These are phyloP conservation scores for Poeciliopsis paucimaculata DNA, from an alignment of 2,797 vertebrate genomes.

Conservation along the genomic window DNA sequence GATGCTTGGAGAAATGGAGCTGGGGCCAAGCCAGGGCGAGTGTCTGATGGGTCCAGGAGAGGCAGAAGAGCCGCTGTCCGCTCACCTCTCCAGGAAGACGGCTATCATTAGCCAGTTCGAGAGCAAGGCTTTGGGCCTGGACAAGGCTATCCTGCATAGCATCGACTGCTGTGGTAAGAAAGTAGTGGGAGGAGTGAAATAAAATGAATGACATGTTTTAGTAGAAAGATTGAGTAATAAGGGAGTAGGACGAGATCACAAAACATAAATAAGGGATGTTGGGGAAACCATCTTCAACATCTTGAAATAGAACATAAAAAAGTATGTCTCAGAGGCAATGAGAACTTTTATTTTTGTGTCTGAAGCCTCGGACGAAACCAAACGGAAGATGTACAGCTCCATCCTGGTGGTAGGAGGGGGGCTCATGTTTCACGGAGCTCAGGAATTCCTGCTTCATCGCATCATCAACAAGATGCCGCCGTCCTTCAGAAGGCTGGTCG, in stretches of 20 bases:
- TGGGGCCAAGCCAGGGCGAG: slow-evolving; percentile 86
- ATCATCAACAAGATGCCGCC: slow-evolving; percentile 99
- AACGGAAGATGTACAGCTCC: slow-evolving; percentile 99
- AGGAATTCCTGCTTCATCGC: slow-evolving; percentile 95
- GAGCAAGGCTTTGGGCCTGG: slow-evolving; percentile 95
- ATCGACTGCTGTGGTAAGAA: slow-evolving; percentile 98
- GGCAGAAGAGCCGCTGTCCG: slow-evolving; percentile 86
- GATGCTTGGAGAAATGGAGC: slow-evolving; percentile 86
- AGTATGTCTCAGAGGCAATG: not conserved
- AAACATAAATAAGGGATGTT: not conserved
- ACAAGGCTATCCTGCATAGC: slow-evolving; percentile 97
- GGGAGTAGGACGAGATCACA: not conserved
- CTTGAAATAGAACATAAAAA: not conserved
- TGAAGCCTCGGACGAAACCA: slow-evolving; percentile 96
- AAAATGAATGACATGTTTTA: not conserved
- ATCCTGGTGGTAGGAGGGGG: slow-evolving; percentile 97
- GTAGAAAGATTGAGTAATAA: not conserved
- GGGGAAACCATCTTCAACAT: not conserved
- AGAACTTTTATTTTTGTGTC: slow-evolving; percentile 29
- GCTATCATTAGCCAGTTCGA: slow-evolving; percentile 92
- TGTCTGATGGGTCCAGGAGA: slow-evolving; percentile 87
- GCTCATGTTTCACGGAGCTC: slow-evolving; percentile 93
- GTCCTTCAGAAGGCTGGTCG: slow-evolving; percentile 94
- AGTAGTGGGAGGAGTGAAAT: not conserved
- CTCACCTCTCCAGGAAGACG: slow-evolving; percentile 90